Conservation (phyloP, 1,140 invertebrate genomes). For the Contarinia nasturtii region DNA sequence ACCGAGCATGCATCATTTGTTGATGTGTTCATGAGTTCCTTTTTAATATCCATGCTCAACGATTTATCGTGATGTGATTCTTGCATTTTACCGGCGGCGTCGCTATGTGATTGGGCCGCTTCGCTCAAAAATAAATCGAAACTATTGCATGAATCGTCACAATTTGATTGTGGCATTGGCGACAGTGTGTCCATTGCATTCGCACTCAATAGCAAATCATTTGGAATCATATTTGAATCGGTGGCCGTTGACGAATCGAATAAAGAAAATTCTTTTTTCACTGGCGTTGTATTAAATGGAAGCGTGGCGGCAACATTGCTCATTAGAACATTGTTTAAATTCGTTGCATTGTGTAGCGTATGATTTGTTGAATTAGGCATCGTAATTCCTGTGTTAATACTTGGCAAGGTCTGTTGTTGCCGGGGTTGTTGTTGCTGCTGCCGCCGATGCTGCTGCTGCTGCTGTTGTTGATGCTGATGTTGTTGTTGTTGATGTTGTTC, state of each 20-base stretch:
- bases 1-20: conserved; percentile 8
- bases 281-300: too few species aligned
- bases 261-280: too few species aligned
- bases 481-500: conserved; percentile 20
- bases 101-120: conserved; percentile 1
- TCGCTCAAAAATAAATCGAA: neutral
- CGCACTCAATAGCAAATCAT: conserved; percentile 5
- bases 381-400: conserved; percentile 1
- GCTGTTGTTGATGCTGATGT: conserved; percentile 18
- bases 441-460: neutral
- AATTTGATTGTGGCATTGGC: conserved; percentile 10
- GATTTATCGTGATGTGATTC: conserved; percentile 3
- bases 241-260: too few species aligned
- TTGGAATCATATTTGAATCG: neutral
- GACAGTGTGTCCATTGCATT: conserved; percentile 10
- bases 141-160: neutral
- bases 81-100: neutral
- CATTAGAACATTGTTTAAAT: too few species aligned
- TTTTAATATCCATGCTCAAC: neutral
- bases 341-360: too few species aligned
- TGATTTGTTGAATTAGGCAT: too few species aligned
- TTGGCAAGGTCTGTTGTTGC: conserved; percentile 17
- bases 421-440: neutral
- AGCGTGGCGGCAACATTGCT: too few species aligned
- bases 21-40: neutral